These are phyloP conservation scores for Petaurus breviceps DNA, from an alignment of 2,113 vertebrate genomes.

Conservation along the genomic window DNA sequence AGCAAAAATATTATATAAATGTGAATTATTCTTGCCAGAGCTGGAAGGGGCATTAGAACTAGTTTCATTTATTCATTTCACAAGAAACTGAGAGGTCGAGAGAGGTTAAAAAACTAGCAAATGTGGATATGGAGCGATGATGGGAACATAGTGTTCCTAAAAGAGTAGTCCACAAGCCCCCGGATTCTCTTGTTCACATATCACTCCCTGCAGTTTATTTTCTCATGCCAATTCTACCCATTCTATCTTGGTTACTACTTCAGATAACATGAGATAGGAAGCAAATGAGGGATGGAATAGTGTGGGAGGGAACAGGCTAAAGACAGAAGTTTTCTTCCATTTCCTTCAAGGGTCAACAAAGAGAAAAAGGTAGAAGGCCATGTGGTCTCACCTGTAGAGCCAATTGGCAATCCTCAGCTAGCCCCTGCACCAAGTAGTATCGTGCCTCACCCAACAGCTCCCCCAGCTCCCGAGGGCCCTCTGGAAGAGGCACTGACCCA, in stretches of 20 bases:
- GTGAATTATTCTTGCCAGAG: background rate
- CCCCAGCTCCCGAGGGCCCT: constrained; percentile 88
- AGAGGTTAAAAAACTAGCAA: background rate
- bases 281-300: background rate
- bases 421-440: constrained; percentile 91
- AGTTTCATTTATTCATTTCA: background rate
- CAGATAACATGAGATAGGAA: background rate
- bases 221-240: background rate
- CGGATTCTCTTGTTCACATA: background rate
- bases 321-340: background rate
- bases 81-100: background rate
- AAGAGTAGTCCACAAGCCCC: background rate
- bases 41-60: background rate
- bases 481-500: constrained; percentile 90
- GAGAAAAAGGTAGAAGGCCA: background rate
- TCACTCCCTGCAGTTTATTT: background rate
- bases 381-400: constrained; percentile 86
- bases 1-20: background rate
- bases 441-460: constrained; percentile 91
- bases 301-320: background rate
- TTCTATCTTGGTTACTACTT: background rate
- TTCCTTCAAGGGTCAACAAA: background rate
- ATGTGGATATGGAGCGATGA: background rate
- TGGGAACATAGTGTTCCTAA: background rate
- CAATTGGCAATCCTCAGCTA: constrained; percentile 89